Percentiles rank a stretch among this genome's conserved stretches.
These are phyloP conservation scores for Limanda limanda DNA, from an alignment of 2,113 vertebrate species.

Conservation along the genomic window DNA sequence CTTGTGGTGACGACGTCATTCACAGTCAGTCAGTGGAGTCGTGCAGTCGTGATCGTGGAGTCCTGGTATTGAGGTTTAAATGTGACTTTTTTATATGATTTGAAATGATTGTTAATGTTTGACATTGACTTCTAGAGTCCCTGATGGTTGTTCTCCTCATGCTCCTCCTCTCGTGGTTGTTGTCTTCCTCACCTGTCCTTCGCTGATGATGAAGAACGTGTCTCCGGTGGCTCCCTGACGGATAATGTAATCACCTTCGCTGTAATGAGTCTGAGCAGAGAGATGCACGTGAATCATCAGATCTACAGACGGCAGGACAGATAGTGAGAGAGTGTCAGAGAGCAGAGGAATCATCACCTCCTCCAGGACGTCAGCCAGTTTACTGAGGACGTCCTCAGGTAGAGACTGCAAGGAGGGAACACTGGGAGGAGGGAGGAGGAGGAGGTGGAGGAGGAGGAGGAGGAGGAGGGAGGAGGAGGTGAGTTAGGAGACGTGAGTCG, in stretches of 20 bases:
- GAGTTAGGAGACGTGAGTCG: not conserved
- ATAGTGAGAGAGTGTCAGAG: not conserved
- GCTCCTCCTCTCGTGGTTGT: not conserved
- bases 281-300: not conserved
- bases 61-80: too few relatives aligned
- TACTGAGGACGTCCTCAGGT: conserved; percentile 81
- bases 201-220: conserved; percentile 85
- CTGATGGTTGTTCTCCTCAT: not conserved
- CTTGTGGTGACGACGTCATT: too few relatives aligned
- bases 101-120: not conserved
- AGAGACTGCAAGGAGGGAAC: conserved; percentile 79
- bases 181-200: conserved; percentile 76
- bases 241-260: conserved; percentile 79
- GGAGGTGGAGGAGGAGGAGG: conserved; percentile 47
- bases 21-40: too few relatives aligned
- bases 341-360: conserved; percentile 68
- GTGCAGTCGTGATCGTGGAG: too few relatives aligned
- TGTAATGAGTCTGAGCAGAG: conserved; percentile 75
- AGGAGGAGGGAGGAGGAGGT: not conserved
- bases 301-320: not conserved
- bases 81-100: too few relatives aligned
- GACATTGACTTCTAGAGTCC: not conserved
- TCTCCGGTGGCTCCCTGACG: conserved; percentile 81
- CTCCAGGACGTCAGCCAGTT: conserved; percentile 80
- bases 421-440: conserved; percentile 40